These are phyloP conservation scores for Nasua narica DNA, from an alignment of 2,797 vertebrate species.

Conservation along the genomic window DNA sequence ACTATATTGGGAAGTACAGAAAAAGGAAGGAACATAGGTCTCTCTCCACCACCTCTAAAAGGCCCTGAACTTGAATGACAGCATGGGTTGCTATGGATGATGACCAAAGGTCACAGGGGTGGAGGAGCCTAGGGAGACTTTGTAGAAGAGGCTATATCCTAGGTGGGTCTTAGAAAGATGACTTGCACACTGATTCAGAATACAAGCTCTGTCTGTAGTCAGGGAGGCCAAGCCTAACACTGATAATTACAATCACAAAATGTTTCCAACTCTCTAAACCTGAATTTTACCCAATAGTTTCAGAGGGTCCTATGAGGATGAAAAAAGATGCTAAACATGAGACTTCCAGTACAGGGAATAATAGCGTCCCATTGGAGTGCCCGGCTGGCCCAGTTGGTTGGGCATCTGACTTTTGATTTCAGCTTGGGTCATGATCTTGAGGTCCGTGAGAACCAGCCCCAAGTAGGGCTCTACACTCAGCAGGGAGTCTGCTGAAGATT, in stretches of 20 bases:
- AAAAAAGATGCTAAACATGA: background rate
- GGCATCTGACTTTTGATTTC: background rate
- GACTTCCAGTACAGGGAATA: background rate
- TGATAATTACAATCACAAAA: background rate
- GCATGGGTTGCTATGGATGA: background rate
- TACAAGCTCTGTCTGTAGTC: background rate
- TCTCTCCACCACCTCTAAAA: background rate
- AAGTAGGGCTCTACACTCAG: background rate
- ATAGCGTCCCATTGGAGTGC: background rate
- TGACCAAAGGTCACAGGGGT: background rate
- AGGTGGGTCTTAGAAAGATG: background rate
- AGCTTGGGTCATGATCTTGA: background rate
- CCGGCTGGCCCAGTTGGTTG: background rate
- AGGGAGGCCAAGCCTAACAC: background rate
- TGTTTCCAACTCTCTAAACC: background rate
- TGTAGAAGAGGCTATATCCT: background rate
- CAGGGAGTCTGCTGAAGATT: background rate
- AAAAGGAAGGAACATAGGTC: background rate
- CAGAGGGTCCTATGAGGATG: background rate
- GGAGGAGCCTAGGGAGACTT: background rate
- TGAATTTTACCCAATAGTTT: background rate
- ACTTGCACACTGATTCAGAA: background rate
- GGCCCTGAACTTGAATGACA: background rate
- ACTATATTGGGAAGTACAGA: background rate
- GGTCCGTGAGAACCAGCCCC: background rate